Percentiles rank a stretch among this genome's conserved stretches.
These are phyloP conservation scores for Andricus grossulariae DNA, from an alignment of 1,140 invertebrate genomes.

Conservation along the genomic window DNA sequence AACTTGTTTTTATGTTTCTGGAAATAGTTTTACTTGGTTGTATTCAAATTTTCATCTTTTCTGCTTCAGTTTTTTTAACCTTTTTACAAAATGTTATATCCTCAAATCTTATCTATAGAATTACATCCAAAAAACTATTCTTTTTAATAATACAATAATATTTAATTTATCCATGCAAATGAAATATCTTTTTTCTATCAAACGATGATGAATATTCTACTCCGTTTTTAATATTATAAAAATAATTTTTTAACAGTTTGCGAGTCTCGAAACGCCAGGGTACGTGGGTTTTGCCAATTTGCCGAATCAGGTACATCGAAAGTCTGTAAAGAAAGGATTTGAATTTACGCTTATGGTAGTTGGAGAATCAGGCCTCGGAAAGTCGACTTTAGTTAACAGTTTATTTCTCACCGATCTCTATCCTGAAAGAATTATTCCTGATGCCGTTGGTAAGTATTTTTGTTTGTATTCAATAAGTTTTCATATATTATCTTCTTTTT, in stretches of 20 bases:
- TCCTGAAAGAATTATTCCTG: slow-evolving; percentile 90
- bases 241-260: slow-evolving; percentile 79
- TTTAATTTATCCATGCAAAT: too few species aligned
- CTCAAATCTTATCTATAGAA: too few species aligned
- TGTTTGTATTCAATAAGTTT: slow-evolving; percentile 7
- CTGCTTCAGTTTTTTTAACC: too few species aligned
- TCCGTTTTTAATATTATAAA: too few species aligned
- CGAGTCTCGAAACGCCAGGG: slow-evolving; percentile 87
- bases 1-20: too few species aligned
- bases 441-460: slow-evolving; percentile 86
- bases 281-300: slow-evolving; percentile 96
- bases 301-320: slow-evolving; percentile 96
- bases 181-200: too few species aligned
- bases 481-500: neutral
- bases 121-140: too few species aligned
- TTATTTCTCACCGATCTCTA: slow-evolving; percentile 98
- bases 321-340: slow-evolving; percentile 98
- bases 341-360: slow-evolving; percentile 99
- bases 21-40: too few species aligned
- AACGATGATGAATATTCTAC: too few species aligned
- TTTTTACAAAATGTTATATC: too few species aligned
- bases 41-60: too few species aligned
- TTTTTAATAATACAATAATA: too few species aligned
- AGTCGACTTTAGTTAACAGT: slow-evolving; percentile 98
- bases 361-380: slow-evolving; percentile 97